phyloP scores from a whole-genome alignment of 2,888 invertebrate genomes.

The Aphrophora alni region DNA sequence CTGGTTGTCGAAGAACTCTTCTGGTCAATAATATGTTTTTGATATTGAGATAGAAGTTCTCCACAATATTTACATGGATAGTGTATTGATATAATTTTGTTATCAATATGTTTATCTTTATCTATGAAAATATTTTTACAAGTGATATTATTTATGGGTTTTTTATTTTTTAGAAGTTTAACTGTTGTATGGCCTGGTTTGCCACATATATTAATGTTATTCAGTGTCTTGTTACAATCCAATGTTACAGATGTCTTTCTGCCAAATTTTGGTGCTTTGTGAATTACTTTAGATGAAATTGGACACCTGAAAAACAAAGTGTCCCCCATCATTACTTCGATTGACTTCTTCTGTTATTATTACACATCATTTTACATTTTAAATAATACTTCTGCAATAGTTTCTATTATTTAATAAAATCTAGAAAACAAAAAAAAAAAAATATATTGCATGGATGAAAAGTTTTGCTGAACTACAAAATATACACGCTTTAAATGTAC shows the following conservation, averaged over 20 bases:
- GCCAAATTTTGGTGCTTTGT: not conserved
- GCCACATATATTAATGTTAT: not conserved
- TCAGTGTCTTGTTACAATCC: not conserved
- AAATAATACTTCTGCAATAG: not conserved
- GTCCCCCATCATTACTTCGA: not conserved
- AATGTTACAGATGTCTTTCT: not conserved
- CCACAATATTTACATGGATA: not conserved
- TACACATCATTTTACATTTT: not conserved
- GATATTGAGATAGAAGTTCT: not conserved
- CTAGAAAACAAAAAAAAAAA: too few relatives aligned
- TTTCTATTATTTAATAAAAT: too few relatives aligned
- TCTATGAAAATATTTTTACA: not conserved
- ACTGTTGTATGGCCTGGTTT: not conserved
- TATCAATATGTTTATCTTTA: not conserved
- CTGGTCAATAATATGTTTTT: not conserved
- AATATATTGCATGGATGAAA: too few relatives aligned
- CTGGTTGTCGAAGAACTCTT: not conserved
- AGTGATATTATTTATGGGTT: not conserved
- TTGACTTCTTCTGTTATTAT: not conserved
- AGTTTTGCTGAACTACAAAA: too few relatives aligned
- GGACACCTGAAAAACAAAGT: constrained; percentile 5
- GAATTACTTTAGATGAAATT: not conserved
- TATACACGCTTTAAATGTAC: too few relatives aligned
- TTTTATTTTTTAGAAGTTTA: not conserved
- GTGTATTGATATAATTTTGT: not conserved